phyloP scores from a whole-genome alignment of 2,113 vertebrate genomes.

The Poicephalus meyeri region DNA sequence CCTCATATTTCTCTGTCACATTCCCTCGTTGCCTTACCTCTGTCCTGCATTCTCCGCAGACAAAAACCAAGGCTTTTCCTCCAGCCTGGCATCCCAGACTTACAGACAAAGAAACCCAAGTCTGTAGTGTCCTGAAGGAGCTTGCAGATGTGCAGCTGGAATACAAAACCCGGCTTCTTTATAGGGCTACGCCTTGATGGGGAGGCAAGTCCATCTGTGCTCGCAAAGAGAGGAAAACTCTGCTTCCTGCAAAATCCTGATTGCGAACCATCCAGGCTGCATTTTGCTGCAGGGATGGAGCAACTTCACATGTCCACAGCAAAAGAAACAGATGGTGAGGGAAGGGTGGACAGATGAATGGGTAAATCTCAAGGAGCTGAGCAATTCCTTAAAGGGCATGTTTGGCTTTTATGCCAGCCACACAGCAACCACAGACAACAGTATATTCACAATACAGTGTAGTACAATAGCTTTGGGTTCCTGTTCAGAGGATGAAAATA shows the following conservation, averaged over 20 bases:
- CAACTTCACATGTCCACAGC: constrained; percentile 33
- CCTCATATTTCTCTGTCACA: neutral
- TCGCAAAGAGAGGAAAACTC: neutral
- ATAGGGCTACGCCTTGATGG: neutral
- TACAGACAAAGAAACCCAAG: neutral
- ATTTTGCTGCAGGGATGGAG: constrained; percentile 45
- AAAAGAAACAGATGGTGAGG: constrained; percentile 49
- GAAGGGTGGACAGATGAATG: constrained; percentile 33
- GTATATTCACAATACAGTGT: neutral
- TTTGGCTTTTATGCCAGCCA: neutral
- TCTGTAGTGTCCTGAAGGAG: neutral
- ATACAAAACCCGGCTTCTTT: constrained; percentile 1
- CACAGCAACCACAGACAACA: neutral
- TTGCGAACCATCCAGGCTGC: constrained; percentile 5
- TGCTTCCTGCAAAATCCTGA: neutral
- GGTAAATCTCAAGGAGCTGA: neutral
- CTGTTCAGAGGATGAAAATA: neutral
- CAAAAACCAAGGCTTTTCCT: constrained; percentile 73
- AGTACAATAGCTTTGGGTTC: neutral
- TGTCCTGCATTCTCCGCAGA: constrained; percentile 67
- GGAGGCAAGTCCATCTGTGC: neutral
- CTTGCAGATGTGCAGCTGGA: neutral
- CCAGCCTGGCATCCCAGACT: constrained; percentile 73
- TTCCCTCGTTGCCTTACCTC: constrained; percentile 66
- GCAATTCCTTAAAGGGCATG: constrained; percentile 32